Conservation (phyloP, 2,797 vertebrate genomes). For the Discoglossus pictus region DNA sequence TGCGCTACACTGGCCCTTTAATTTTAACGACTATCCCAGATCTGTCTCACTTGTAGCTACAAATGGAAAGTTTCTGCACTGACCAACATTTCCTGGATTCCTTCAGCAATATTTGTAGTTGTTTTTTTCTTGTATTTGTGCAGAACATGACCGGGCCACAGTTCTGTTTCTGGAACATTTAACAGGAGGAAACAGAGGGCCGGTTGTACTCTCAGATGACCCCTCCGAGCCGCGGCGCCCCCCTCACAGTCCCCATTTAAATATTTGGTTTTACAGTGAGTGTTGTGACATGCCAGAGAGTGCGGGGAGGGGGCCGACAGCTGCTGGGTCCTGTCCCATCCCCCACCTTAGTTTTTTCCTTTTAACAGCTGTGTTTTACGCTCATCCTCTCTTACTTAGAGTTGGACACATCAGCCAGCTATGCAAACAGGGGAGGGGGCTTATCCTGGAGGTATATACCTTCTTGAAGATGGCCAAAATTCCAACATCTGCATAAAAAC, state of each 20-base stretch:
- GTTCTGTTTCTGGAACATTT: no score
- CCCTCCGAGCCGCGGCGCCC: not conserved
- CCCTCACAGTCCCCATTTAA: not conserved
- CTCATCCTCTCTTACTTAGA: conserved; percentile 1
- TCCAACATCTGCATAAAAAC: no score
- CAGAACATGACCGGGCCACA: not conserved
- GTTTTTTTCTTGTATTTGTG: no score
- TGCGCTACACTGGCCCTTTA: no score
- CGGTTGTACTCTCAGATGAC: conserved; percentile 7
- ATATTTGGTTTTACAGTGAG: conserved; percentile 18
- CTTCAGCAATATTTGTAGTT: no score
- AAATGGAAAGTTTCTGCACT: no score
- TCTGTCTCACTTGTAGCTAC: no score
- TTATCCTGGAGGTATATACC: no score
- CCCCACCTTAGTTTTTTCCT: not conserved
- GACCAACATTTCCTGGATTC: no score
- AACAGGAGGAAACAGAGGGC: conserved; percentile 1
- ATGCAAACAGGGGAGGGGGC: not conserved
- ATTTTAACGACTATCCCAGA: no score
- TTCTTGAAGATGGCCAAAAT: no score
- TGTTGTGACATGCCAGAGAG: conserved; percentile 9
- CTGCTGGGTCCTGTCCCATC: conserved; percentile 15
- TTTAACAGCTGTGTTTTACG: conserved; percentile 35
- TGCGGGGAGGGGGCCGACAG: conserved; percentile 10
- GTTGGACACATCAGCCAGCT: not conserved